phyloP scores from a whole-genome alignment of 1,140 invertebrate species.

The Euborellia annulipes region DNA sequence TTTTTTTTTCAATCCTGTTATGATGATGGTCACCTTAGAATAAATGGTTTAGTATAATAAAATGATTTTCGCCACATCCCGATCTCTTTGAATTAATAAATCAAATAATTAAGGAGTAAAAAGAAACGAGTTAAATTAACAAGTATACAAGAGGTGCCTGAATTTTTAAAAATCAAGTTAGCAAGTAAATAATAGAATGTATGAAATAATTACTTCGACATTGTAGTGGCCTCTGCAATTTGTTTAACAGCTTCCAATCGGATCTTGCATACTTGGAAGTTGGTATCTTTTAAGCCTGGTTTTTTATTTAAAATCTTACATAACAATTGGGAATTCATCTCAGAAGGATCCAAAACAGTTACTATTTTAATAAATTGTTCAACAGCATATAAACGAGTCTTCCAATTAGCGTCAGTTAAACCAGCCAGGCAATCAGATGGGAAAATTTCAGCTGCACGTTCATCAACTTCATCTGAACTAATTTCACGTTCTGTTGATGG shows the following conservation, averaged over 20 bases:
- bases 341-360: conserved; percentile 39
- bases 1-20: too few species aligned
- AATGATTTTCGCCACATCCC: too few species aligned
- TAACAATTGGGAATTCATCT: conserved; percentile 57
- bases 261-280: conserved; percentile 81
- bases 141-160: neutral
- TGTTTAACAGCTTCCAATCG: conserved; percentile 62
- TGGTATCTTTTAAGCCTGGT: conserved; percentile 83
- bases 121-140: neutral
- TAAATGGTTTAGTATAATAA: too few species aligned
- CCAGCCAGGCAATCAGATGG: conserved; percentile 44
- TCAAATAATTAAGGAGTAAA: too few species aligned
- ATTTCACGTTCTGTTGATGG: conserved; percentile 34
- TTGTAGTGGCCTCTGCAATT: conserved; percentile 56
- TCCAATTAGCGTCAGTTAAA: conserved; percentile 70
- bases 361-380: conserved; percentile 53
- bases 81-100: too few species aligned
- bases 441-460: conserved; percentile 45
- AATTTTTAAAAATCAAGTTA: neutral
- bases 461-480: conserved; percentile 51
- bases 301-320: conserved; percentile 62
- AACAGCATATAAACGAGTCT: conserved; percentile 58
- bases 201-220: conserved; percentile 39
- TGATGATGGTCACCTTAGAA: too few species aligned
- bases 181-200: neutral